Conservation (phyloP, 2,113 vertebrate genomes). For the Phaetusa simplex region DNA sequence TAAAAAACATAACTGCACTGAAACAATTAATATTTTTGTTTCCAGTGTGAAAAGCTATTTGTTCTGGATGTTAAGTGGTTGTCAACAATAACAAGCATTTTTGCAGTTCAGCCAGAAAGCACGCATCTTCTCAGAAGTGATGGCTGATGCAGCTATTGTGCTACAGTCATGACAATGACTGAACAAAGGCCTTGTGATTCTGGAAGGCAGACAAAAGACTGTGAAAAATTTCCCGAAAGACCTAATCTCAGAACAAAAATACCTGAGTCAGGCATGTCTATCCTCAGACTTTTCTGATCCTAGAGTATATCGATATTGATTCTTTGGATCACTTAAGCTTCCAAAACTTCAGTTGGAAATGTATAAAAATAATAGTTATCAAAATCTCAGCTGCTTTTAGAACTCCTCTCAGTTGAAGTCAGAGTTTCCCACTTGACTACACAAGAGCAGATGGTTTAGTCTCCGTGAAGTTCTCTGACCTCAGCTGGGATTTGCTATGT, state of each 20-base stretch:
- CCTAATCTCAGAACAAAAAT: not conserved
- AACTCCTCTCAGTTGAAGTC: not conserved
- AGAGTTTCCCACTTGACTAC: not conserved
- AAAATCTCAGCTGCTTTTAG: not conserved
- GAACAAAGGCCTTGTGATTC: not conserved
- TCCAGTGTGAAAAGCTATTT: not conserved
- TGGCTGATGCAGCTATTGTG: not conserved
- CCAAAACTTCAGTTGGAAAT: not conserved
- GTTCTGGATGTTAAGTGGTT: not conserved
- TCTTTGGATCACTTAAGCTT: not conserved
- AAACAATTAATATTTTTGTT: constrained; percentile 41
- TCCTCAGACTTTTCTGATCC: not conserved
- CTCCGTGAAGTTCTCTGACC: not conserved
- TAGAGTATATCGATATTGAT: not conserved
- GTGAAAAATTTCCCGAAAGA: not conserved
- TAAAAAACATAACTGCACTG: not conserved
- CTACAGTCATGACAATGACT: not conserved
- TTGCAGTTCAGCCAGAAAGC: not conserved
- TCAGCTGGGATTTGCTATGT: not conserved
- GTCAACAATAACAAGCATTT: not conserved
- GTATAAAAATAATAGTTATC: not conserved
- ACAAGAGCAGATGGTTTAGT: not conserved
- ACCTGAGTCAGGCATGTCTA: not conserved
- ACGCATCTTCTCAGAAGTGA: not conserved
- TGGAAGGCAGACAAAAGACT: not conserved